Conservation (phyloP, 2,888 invertebrate genomes). For the Geophilus truncorum region DNA sequence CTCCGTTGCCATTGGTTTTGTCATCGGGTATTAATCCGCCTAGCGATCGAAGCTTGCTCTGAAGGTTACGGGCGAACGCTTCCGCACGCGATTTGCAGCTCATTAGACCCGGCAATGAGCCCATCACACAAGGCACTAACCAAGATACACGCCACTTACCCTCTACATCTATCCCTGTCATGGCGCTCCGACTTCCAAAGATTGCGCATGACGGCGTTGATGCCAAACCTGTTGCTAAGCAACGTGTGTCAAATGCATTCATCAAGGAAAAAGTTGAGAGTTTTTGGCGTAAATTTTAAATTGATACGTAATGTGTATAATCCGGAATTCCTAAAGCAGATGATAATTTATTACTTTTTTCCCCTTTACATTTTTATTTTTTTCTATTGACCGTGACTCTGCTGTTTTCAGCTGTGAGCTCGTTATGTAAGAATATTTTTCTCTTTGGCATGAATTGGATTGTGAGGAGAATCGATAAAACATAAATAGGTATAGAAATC, state of each 20-base stretch:
- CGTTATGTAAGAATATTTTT: background rate
- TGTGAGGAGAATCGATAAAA: background rate
- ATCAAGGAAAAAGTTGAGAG: no score
- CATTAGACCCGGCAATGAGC: conserved; percentile 49
- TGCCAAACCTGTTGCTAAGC: background rate
- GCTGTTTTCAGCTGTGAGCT: background rate
- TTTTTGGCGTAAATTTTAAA: no score
- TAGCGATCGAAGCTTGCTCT: conserved; percentile 66
- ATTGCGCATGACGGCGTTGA: background rate
- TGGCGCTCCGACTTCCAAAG: background rate
- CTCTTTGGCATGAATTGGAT: background rate
- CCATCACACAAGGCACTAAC: conserved; percentile 8
- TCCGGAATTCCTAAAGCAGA: background rate
- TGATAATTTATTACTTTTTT: background rate
- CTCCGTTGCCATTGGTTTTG: background rate
- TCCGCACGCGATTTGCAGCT: conserved; percentile 75
- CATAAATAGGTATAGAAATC: background rate
- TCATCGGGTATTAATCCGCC: conserved; percentile 51
- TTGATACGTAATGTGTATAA: background rate
- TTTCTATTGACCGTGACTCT: background rate
- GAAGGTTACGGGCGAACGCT: conserved; percentile 71
- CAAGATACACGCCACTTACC: background rate
- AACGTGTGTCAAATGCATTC: no score
- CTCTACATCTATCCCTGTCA: background rate
- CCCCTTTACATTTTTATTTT: background rate